Percentiles rank a stretch among this genome's conserved stretches.
These are phyloP conservation scores for Styela plicata DNA, from an alignment of 23 tunicate genomes.

Conservation along the genomic window DNA sequence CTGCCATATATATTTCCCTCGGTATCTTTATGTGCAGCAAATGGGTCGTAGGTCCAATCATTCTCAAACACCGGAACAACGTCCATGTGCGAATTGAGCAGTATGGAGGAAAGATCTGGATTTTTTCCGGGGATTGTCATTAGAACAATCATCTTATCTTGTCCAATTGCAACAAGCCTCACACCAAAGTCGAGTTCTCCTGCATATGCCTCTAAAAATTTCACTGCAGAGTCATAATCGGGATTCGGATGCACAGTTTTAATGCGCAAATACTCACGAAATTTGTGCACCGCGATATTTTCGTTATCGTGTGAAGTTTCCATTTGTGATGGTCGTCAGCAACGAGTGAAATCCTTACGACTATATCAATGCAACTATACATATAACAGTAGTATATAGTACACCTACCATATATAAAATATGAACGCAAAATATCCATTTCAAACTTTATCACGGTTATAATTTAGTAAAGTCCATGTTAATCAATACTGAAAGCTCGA, in stretches of 20 bases:
- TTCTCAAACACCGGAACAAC: constrained; percentile 97
- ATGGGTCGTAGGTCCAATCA: constrained; percentile 91
- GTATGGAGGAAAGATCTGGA: constrained; percentile 66
- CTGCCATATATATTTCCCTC: constrained; percentile 94
- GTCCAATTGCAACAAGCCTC: background rate
- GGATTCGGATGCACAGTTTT: constrained; percentile 94
- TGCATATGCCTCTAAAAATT: constrained; percentile 59
- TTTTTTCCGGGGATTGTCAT: constrained; percentile 79
- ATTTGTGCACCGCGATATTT: constrained; percentile 51
- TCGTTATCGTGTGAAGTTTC: too few species aligned
- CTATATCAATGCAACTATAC: too few species aligned
- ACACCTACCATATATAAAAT: too few species aligned
- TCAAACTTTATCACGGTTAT: too few species aligned
- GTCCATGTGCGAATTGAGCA: constrained; percentile 93
- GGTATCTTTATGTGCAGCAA: constrained; percentile 74
- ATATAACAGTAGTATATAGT: too few species aligned
- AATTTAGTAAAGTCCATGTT: too few species aligned
- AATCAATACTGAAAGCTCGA: too few species aligned
- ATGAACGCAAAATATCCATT: too few species aligned
- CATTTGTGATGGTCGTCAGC: too few species aligned
- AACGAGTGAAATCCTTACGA: too few species aligned
- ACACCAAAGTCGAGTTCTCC: constrained; percentile 50
- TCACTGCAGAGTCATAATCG: constrained; percentile 73
- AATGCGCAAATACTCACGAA: constrained; percentile 83
- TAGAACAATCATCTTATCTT: constrained; percentile 32